phyloP scores from a whole-genome alignment of 2,797 vertebrate species.

The Diplodus puntazzo region DNA sequence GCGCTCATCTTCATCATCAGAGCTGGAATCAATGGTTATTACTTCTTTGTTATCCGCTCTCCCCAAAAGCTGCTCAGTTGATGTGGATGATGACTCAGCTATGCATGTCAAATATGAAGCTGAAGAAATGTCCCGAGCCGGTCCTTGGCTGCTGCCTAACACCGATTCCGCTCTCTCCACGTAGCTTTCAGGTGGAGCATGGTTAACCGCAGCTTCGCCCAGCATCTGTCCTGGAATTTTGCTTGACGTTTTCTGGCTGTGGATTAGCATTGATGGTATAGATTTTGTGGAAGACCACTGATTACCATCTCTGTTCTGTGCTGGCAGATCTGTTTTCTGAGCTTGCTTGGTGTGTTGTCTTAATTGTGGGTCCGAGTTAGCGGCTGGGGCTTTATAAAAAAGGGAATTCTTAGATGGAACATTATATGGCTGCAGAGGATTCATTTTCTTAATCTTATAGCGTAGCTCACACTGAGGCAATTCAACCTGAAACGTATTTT shows the following conservation, averaged over 20 bases:
- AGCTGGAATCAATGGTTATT: conserved; percentile 68
- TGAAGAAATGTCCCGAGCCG: conserved; percentile 1
- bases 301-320: neutral
- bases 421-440: conserved; percentile 22
- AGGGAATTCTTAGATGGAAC: conserved; percentile 5
- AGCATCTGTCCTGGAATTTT: conserved; percentile 11
- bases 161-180: conserved; percentile 4
- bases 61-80: conserved; percentile 15
- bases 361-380: neutral
- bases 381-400: conserved; percentile 12
- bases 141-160: conserved; percentile 23
- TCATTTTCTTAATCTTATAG: conserved; percentile 28
- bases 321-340: neutral
- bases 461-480: conserved; percentile 9
- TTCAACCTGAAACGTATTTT: neutral
- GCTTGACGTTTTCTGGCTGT: conserved; percentile 29
- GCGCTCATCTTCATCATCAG: conserved; percentile 73
- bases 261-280: conserved; percentile 12
- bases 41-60: conserved; percentile 2
- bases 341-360: neutral
- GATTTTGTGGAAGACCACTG: conserved; percentile 14
- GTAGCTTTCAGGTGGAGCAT: neutral
- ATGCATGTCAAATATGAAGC: conserved; percentile 7
- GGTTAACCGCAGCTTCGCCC: neutral
- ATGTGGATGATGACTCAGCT: conserved; percentile 12